Percentiles rank a stretch among this genome's conserved stretches.
Conservation (phyloP, 2,888 invertebrate genomes). For the Glaucopsyche alexis region DNA sequence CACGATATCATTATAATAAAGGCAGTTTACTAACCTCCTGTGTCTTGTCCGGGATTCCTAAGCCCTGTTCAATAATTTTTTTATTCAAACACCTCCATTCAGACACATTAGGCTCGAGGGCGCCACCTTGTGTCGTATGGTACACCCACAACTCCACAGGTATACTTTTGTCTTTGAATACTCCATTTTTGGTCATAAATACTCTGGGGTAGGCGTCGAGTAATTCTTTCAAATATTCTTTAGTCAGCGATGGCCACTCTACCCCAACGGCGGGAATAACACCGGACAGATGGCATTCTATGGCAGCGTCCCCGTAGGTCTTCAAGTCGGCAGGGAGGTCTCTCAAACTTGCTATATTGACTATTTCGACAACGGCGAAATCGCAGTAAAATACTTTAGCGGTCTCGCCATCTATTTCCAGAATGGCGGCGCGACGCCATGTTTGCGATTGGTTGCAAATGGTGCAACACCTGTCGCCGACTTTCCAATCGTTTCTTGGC, state of each 20-base stretch:
- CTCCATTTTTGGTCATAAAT: constrained; percentile 79
- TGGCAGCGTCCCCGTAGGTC: constrained; percentile 76
- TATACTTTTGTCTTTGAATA: constrained; percentile 70
- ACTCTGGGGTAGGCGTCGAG: constrained; percentile 70
- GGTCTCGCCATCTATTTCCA: constrained; percentile 57
- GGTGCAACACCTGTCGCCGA: constrained; percentile 72
- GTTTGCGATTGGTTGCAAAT: constrained; percentile 68
- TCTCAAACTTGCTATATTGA: constrained; percentile 68
- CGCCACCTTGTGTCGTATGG: constrained; percentile 79
- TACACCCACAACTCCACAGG: constrained; percentile 84
- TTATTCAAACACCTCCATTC: constrained; percentile 85
- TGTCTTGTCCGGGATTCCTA: constrained; percentile 73
- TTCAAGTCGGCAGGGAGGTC: constrained; percentile 74
- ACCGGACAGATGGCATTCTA: constrained; percentile 85
- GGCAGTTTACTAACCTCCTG: constrained; percentile 47
- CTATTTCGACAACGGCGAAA: constrained; percentile 77
- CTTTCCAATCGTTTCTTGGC: constrained; percentile 66
- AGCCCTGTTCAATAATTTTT: constrained; percentile 82
- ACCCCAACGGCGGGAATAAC: constrained; percentile 84
- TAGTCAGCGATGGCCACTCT: constrained; percentile 82
- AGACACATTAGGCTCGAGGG: constrained; percentile 82
- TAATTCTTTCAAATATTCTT: constrained; percentile 79
- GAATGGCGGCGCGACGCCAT: constrained; percentile 82
- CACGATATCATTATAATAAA: background rate
- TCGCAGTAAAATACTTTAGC: constrained; percentile 84